These are phyloP conservation scores for Marronus borbonicus DNA, from an alignment of 2,888 invertebrate species.

Conservation along the genomic window DNA sequence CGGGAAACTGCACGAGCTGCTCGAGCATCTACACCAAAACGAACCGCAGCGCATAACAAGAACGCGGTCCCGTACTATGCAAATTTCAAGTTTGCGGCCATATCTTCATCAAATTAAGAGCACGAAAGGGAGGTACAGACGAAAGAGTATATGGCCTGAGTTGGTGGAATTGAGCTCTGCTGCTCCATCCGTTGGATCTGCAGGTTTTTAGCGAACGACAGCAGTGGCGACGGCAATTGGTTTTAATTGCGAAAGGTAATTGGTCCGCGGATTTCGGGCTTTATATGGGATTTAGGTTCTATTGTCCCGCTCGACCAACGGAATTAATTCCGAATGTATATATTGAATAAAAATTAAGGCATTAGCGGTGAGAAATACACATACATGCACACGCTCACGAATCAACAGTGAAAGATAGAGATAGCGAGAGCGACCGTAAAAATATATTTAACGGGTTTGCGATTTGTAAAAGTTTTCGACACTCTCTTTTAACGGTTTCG, in stretches of 20 bases:
- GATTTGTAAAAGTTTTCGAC: conserved; percentile 36
- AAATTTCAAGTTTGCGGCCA: conserved; percentile 46
- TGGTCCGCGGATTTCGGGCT: conserved; percentile 61
- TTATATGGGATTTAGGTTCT: conserved; percentile 57
- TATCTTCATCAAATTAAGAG: conserved; percentile 48
- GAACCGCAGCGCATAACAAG: conserved; percentile 36
- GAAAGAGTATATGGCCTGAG: conserved; percentile 18
- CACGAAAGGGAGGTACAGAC: conserved; percentile 44
- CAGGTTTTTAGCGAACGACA: conserved; percentile 45
- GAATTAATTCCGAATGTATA: conserved; percentile 60
- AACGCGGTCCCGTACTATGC: conserved; percentile 38
- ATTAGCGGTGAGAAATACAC: conserved; percentile 49
- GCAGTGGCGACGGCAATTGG: conserved; percentile 56
- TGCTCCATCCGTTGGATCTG: conserved; percentile 43
- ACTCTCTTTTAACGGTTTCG: conserved; percentile 36
- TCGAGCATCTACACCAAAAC: conserved; percentile 10
- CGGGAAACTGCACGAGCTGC: conserved; percentile 20
- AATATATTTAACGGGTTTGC: conserved; percentile 41
- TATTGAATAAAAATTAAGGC: conserved; percentile 60
- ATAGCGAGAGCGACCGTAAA: neutral
- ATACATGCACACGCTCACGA: neutral
- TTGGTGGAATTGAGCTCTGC: conserved; percentile 20
- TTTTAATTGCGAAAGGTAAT: conserved; percentile 63
- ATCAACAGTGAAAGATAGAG: neutral
- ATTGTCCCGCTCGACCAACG: conserved; percentile 53